A percentile compares a stretch with the other conserved stretches of the same genome.
phyloP scores from a whole-genome alignment of 2,888 invertebrate genomes.

The Zygothrica quintamaculata region DNA sequence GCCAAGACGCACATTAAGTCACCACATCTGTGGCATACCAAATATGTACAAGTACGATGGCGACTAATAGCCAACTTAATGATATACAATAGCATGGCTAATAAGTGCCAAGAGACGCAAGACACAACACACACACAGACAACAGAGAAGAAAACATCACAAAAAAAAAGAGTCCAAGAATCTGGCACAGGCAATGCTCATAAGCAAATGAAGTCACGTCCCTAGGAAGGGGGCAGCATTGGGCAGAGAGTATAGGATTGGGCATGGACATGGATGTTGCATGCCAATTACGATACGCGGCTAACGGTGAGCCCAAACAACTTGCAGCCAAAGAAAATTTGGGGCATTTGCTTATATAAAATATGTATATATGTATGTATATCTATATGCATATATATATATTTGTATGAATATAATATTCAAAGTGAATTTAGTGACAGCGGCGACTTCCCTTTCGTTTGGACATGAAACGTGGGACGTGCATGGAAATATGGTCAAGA shows the following conservation, averaged over 20 bases:
- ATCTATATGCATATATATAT: too few relatives aligned
- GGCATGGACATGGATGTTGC: conserved; percentile 50
- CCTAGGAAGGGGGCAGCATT: conserved; percentile 11
- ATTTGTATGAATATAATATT: conserved; percentile 71
- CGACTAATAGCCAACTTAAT: conserved; percentile 57
- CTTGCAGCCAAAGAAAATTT: conserved; percentile 47
- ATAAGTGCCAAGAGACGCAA: conserved; percentile 43
- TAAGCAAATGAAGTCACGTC: conserved; percentile 66
- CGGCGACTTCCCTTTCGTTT: conserved; percentile 82
- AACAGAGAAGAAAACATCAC: too few relatives aligned
- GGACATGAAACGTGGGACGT: conserved; percentile 59
- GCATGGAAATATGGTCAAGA: conserved; percentile 77
- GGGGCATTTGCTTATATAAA: conserved; percentile 79
- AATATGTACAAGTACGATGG: conserved; percentile 58
- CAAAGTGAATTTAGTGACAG: conserved; percentile 29
- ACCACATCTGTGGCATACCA: conserved; percentile 67
- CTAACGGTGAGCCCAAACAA: conserved; percentile 55
- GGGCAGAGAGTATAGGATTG: too few relatives aligned
- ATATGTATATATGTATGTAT: conserved; percentile 49
- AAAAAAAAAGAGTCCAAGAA: conserved; percentile 43
- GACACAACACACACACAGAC: too few relatives aligned
- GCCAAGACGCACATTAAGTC: conserved; percentile 74
- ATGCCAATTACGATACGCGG: conserved; percentile 68
- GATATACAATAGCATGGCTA: conserved; percentile 53
- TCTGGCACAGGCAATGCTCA: conserved; percentile 63